These are phyloP conservation scores for Spinus pinus DNA, from an alignment of 2,797 vertebrate species.

Conservation along the genomic window DNA sequence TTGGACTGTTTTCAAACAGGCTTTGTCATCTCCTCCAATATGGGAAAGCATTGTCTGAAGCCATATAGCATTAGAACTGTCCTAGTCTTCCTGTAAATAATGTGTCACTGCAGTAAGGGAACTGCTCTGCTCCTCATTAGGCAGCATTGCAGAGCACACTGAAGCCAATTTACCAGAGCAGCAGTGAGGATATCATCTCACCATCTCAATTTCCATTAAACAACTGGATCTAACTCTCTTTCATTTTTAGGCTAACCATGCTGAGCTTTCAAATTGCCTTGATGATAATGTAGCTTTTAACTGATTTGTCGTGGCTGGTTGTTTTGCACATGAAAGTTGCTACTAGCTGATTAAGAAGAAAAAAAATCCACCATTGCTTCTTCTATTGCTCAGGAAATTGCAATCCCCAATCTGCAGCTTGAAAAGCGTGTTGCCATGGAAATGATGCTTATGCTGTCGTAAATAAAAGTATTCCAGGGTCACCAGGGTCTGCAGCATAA, in stretches of 20 bases:
- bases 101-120: neutral
- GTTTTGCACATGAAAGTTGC: constrained; percentile 32
- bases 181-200: neutral
- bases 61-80: neutral
- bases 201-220: constrained; percentile 2
- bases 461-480: constrained; percentile 81
- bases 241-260: constrained; percentile 32
- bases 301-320: constrained; percentile 2
- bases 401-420: constrained; percentile 69
- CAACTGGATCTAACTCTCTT: neutral
- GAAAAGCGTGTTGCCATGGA: constrained; percentile 80
- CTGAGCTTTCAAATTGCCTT: constrained; percentile 28
- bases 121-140: constrained; percentile 6
- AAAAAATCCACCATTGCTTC: constrained; percentile 39
- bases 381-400: constrained; percentile 70
- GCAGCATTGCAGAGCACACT: neutral
- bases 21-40: neutral
- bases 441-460: constrained; percentile 75
- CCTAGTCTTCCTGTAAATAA: neutral
- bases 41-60: neutral
- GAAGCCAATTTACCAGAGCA: neutral
- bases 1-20: constrained; percentile 1
- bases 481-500: constrained; percentile 72
- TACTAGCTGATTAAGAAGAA: neutral
- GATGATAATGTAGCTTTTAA: neutral